Base-by-base conservation (phyloP, 2,888 invertebrate genomes). In the Asteroscopus sphinx region DNA sequence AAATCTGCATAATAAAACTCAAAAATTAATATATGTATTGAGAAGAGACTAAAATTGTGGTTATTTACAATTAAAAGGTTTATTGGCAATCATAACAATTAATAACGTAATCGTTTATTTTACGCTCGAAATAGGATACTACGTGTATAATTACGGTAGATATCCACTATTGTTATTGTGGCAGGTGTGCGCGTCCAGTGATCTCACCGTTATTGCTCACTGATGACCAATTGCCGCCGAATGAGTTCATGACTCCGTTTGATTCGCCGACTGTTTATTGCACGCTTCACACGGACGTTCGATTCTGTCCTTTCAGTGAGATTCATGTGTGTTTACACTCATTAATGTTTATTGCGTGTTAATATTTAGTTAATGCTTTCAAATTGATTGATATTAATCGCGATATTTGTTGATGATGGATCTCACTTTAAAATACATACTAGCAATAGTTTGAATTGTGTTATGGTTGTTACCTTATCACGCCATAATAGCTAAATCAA, bases 201-300 rank as follows among this genome's bases (percentile, higher is more conserved):
- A 92, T 88, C 90, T 92, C 92, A 92, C 86, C 87, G 79, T 77
- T 82, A 87, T 91, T 91, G 91, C 92, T 92, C 91, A 92, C 85
- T 86, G 83, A 85, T 87, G 88, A 87, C 86, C 88, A 87, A 87
- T 84, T 84, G 85, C 85, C 77, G 79, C 79, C 79, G 74, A 81
- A 81, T 88, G 87, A 87, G 86, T 88, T 86, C 87, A 87, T 78
- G 82, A 84, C 82, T 79, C 72, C 70, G 57, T 79, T 76, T 79
- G 79, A 77, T 79, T 60, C 48, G 73, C 79, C 73, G 73, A 68
- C 76, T 73, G 55, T 60, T 69, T 64, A 76, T 73, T 68, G 56
- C 65, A 40, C 46, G 45, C 41, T 59, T 60, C 62, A 54, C 56
- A 41, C 47, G 62, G 53, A 73, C 46, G 46, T 49, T 49, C 64